A percentile compares a stretch with the other conserved stretches of the same genome.
Conservation (phyloP, 2,797 vertebrate genomes). For the Micromesistius poutassou region DNA sequence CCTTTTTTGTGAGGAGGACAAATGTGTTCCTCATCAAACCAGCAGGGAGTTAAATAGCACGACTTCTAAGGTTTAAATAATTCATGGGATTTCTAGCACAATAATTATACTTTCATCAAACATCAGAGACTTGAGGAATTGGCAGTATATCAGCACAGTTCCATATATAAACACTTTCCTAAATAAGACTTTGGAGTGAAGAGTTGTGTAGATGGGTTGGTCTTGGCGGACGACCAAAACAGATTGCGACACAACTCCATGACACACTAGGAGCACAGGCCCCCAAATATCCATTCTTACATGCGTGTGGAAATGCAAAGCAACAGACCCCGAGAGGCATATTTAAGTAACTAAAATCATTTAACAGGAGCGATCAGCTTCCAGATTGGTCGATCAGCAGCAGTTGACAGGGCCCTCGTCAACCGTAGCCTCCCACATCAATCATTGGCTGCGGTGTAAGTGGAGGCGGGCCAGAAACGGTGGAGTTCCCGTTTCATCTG, state of each 20-base stretch:
- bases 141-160: neutral
- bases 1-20: neutral
- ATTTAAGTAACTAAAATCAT: too few species aligned
- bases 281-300: neutral
- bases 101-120: slow-evolving; percentile 9
- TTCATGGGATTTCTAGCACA: slow-evolving; percentile 2
- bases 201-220: neutral
- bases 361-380: too few species aligned
- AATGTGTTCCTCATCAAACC: neutral
- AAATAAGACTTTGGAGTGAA: neutral
- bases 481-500: too few species aligned
- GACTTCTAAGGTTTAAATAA: neutral
- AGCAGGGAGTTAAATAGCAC: neutral
- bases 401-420: too few species aligned
- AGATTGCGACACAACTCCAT: neutral
- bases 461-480: too few species aligned
- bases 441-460: too few species aligned
- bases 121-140: slow-evolving; percentile 2
- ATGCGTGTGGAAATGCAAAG: neutral
- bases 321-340: too few species aligned
- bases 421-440: too few species aligned
- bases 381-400: too few species aligned
- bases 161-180: neutral
- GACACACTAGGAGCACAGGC: neutral
- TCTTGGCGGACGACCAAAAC: neutral